Evolutionary conservation across 2,888 invertebrate species (phyloP).

Genomic region (Brachyopa scutellaris): DNA sequence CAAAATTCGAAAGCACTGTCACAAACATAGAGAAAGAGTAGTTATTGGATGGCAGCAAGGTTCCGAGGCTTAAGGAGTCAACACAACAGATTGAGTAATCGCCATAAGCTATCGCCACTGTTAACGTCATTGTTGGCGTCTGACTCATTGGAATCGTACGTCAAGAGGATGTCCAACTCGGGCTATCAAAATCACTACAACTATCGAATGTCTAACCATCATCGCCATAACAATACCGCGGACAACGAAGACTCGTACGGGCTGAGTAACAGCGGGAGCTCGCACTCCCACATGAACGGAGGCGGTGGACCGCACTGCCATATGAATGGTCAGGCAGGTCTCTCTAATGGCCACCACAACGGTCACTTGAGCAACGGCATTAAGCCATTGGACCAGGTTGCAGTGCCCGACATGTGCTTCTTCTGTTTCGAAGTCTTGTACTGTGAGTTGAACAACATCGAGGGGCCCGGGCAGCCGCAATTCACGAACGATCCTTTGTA

Average conservation of each 20-base stretch:
- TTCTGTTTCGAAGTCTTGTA: conserved; percentile 99
- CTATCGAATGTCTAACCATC: conserved; percentile 72
- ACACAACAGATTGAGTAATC: conserved; percentile 41
- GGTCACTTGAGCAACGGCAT: conserved; percentile 65
- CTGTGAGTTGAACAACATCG: conserved; percentile 95
- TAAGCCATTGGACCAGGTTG: conserved; percentile 83
- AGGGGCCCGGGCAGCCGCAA: conserved; percentile 94
- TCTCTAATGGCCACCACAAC: conserved; percentile 81
- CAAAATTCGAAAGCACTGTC: conserved; percentile 14
- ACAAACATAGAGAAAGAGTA: not conserved
- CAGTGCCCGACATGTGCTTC: conserved; percentile 98
- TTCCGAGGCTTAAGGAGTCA: conserved; percentile 40
- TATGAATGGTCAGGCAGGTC: conserved; percentile 73
- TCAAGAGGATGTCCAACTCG: conserved; percentile 74
- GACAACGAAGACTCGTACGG: conserved; percentile 35
- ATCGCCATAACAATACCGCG: conserved; percentile 50
- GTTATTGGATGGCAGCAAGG: conserved; percentile 65
- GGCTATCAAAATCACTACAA: conserved; percentile 75
- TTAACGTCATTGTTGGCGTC: conserved; percentile 14
- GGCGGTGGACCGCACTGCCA: conserved; percentile 53
- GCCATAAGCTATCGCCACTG: conserved; percentile 31
- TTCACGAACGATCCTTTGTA: conserved; percentile 98
- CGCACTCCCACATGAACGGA: conserved; percentile 63
- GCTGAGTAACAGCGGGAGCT: conserved; percentile 39
- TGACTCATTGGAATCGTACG: conserved; percentile 29